Conservation (phyloP, 2,888 invertebrate genomes). For the Drosophila neoperkinsi region DNA sequence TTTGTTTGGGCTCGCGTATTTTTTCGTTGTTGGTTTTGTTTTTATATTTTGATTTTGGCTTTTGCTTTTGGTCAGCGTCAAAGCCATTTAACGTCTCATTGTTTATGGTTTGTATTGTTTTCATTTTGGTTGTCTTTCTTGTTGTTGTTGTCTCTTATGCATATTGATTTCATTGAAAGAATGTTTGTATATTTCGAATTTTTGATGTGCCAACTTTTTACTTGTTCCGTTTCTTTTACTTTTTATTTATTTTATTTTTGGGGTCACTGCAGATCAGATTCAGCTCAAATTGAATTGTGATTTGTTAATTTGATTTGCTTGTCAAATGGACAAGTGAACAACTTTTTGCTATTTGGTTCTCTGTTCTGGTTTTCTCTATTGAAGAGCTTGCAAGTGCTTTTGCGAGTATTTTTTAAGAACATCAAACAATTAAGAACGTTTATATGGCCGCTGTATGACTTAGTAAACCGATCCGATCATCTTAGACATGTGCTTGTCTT, state of each 20-base stretch:
- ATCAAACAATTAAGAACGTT: neutral
- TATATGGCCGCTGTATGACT: neutral
- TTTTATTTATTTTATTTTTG: neutral
- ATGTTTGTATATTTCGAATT: conserved; percentile 29
- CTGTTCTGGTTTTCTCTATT: neutral
- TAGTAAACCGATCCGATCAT: neutral
- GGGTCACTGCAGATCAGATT: conserved; percentile 17
- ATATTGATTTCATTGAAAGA: conserved; percentile 67
- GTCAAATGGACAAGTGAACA: conserved; percentile 9
- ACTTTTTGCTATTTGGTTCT: neutral
- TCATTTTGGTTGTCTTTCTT: conserved; percentile 19
- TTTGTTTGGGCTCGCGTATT: conserved; percentile 55
- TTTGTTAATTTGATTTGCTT: conserved; percentile 17
- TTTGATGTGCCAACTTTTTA: conserved; percentile 15
- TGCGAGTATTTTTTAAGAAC: neutral
- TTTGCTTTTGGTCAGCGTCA: conserved; percentile 37
- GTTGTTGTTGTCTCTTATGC: conserved; percentile 24
- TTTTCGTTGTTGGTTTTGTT: neutral
- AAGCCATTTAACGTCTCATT: conserved; percentile 54
- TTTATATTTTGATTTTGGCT: conserved; percentile 27
- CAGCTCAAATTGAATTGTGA: conserved; percentile 1
- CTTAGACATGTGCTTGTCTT: neutral
- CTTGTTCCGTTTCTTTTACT: conserved; percentile 14
- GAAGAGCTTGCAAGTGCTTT: neutral
- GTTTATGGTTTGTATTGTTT: conserved; percentile 43